Base-by-base conservation (phyloP, 2,113 vertebrate genomes). In the Lophura nycthemera region DNA sequence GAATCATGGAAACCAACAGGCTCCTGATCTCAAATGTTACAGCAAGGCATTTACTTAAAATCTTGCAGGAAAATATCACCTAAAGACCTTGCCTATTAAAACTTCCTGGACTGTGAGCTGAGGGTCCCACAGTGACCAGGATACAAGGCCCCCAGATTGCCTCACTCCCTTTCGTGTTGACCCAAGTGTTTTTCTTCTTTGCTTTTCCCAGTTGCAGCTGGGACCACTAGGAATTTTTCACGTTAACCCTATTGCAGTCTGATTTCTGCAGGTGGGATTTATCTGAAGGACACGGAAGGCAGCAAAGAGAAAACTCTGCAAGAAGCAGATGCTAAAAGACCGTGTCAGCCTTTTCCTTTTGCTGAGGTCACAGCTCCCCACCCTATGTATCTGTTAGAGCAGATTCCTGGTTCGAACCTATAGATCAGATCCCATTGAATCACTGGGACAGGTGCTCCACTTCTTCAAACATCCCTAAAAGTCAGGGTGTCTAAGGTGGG, bases 21-120 rank as follows among this genome's bases (percentile, higher is more conserved):
- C 1, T 12, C 78, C 89, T 57, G 66, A 86, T 85, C 74, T 94
- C 97, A 97, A 98, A 98, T 97, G 96, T 97, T 96, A 97, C 84
- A 89, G 96, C 50, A 71, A 95, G 95, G 92, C 86, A 76, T 96
- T 97, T 97, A 96, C 93, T 96, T 95, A 91, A 96, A 96, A 93
- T 94, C 95, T 91, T 89, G 63, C 75, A 75, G 90, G 92, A 95
- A 98, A 97, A 97, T 96, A 89, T 91, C 96, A 96, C 90, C 67
- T 77, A 50, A 93, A 94, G 81, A 78, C 79, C 74, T 93, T 43
- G 52, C 59, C 73, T 86, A 66, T 88, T 91, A 83, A 91, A 66
- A 54, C 65, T 43, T 52, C 67, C 47, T 16, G 82, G 94, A 61
- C 85, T 91, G 70, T 27, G 6, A 69, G 75, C 84, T 3, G 10